Base-by-base conservation (phyloP, 2,888 invertebrate genomes). In the Choristoneura rosaceana region DNA sequence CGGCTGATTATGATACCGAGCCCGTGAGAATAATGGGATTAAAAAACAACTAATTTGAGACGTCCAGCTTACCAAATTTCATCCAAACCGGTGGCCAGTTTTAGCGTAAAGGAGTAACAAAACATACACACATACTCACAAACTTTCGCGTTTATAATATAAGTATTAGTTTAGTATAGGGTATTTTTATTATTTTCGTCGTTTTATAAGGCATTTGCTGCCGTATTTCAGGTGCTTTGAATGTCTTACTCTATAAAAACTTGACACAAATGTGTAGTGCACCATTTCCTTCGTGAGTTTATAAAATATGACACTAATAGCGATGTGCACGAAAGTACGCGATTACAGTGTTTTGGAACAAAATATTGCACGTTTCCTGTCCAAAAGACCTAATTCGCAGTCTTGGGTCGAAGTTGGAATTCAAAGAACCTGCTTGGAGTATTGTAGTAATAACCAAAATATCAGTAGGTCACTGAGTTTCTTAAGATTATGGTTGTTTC, bases 391-490 rank as follows among this genome's bases (percentile, higher is more conserved):
- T 33, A n/a, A 33, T 59, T 62, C 62, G 25, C 62, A 62, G 38
- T 60, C 47, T 43, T 25, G 43, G 34, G 33, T 25, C 43, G 33
- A 15, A 14, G 43, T 62, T 62, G 45, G 45, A 68, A 33, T 60
- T 52, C 4, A 52, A 10, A 64, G 33, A 66, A 66, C 70, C 47
- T 59, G 64, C 47, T 65, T n/a, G 41, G 25, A 47, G 47, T 7
- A 64, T 5, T 47, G 14, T 4, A n/a, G 50, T 4, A 61, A 52
- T 61, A 61, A 4, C 41, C 17, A 52, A n/a, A 71, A 71, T 71
- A 66, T 61, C 65, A 61, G 60, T 66, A 47, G 66, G 52, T 55
- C 66, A 71, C 59, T 45, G 41, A 25, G 59, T 50, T 64, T 64
- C 52, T 71, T 43, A 65, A 60, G 50, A 43, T 61, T 71, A 61